Base-by-base conservation (phyloP, 2,113 vertebrate species). In the Macheiramphus alcinus region DNA sequence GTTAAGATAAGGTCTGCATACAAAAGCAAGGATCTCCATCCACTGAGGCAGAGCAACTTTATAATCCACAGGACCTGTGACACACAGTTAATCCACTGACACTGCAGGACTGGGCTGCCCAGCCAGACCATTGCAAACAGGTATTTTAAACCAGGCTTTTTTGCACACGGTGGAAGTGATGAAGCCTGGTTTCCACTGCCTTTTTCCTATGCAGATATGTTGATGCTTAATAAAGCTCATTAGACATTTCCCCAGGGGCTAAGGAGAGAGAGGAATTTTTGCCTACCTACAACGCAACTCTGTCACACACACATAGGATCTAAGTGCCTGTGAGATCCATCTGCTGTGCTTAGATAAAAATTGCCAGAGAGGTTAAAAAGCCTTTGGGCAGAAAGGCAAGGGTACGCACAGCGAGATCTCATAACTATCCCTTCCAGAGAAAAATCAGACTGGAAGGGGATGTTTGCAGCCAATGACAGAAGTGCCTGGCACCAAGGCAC, bases 361-460 rank as follows among this genome's bases (percentile, higher is more conserved):
- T 53, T 58, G 27, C 32, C 20, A 34, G 52, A 72, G 73, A 95
- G 29, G 38, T 65, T 90, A n/a, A 88, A 85, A 85, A 87, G 36
- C 29, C 29, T 59, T 86, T 66, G 38, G 45, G 38, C 84, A 23
- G 42, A 59, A 61, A 67, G 48, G 21, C 10, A 55, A 45, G 79
- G 15, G 20, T 59, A 45, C 0, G 0, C 22, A 47, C 26, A 72
- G n/a, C 1, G 3, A 68, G 15, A 75, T 55, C n/a, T 22, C 38
- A 10, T 53, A 58, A 43, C 5, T 16, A 15, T 43, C 76, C 32
- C 40, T 85, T 79, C 42, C 32, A 79, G 38, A 50, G 50, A 50
- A 79, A 84, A 84, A 25, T 36, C 48, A 43, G 26, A 47, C 23
- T 62, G 38, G 42, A 73, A 63, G 32, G 42, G 25, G 17, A n/a